Conservation (phyloP, 2,797 vertebrate genomes). For the Agapornis canus region DNA sequence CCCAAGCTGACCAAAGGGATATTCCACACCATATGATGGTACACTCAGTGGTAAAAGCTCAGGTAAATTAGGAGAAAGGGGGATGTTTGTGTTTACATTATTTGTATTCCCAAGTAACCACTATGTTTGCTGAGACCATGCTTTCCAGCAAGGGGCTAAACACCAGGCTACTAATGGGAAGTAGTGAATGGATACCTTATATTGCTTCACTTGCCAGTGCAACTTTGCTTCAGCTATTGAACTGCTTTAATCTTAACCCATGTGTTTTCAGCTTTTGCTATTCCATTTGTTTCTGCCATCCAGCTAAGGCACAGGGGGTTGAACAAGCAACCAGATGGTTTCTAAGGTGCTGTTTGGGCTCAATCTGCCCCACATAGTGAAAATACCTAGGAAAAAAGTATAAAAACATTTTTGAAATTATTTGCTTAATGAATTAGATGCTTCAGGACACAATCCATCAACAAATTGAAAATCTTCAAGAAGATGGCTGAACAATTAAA, state of each 20-base stretch:
- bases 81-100: accelerated
- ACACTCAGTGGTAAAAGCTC: not conserved
- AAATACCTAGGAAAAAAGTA: not conserved
- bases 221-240: not conserved
- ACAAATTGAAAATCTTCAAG: constrained; percentile 19
- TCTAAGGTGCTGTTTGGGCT: not conserved
- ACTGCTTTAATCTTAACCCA: not conserved
- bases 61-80: not conserved
- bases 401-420: not conserved
- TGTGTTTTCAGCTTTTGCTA: not conserved
- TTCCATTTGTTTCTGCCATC: not conserved
- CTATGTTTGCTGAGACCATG: accelerated
- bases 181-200: not conserved
- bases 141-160: not conserved
- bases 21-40: accelerated
- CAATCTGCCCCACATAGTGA: not conserved
- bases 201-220: not conserved
- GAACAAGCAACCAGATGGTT: accelerated
- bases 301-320: accelerated
- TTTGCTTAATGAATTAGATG: constrained; percentile 4
- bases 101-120: not conserved
- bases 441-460: not conserved
- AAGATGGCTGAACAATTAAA: not conserved
- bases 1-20: not conserved
- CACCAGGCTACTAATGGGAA: not conserved